Base-by-base conservation (phyloP, 2,888 invertebrate species). In the Archips xylosteana region DNA sequence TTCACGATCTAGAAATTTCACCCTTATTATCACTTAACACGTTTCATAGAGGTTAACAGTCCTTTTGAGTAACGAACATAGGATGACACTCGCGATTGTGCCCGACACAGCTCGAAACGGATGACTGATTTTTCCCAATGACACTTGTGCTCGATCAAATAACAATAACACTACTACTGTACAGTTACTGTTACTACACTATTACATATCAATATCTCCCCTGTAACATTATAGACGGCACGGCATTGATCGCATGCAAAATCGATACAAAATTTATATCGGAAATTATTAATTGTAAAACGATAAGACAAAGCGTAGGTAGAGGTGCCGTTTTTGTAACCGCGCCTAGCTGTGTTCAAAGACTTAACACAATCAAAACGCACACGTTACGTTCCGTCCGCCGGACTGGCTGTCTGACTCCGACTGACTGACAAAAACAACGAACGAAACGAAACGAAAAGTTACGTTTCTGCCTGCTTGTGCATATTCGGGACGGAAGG, bases 121-220 rank as follows among this genome's bases (percentile, higher is more conserved):
- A 86, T 88, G 88, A 89, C 85, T 87, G 87, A 86, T 88, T 83
- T 83, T 85, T 83, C 84, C 79, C 88, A 89, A 89, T 89, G 88
- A 88, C 88, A 89, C 86, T 85, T 81, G 80, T 85, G 83, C 85
- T 88, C 80, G 81, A 83, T 88, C 81, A 81, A 86, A 83, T 85
- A 85, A 82, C 83, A 87, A 82, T 79, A 78, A 74, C 70, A 74
- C 57, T 65, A 78, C 76, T 75, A 57, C 57, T 32, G 57, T 57
- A 57, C 39, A 39, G 39, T 39, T 39, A 39, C 57, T 57, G 39
- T 39, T 39, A 39, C 57, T 57, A 57, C 57, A 32, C 57, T 32
- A 15, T 54, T 57, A 76, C 80, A 81, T 83, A 23, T 78, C 81
- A 84, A 85, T 80, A 80, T 83, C 75, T 82, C 75, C 81, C 78